Evolutionary conservation across 2,113 vertebrate genomes (phyloP).

Genomic region (Caretta caretta): DNA sequence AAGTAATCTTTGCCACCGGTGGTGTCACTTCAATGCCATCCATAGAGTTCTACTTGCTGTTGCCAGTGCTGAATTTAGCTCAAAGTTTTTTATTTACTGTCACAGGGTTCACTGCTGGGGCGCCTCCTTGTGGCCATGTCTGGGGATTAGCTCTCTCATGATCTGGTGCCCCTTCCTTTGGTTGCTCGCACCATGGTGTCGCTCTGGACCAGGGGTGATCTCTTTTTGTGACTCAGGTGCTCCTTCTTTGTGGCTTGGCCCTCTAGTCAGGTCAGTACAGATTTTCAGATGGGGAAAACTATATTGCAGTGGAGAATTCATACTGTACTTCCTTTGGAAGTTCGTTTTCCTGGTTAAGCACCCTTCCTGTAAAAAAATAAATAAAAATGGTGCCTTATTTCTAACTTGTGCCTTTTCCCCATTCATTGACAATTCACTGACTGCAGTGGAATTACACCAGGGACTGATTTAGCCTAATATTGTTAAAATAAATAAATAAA

Average conservation of each 20-base stretch:
- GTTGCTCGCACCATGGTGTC: background rate
- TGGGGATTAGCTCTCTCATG: background rate
- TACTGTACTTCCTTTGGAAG: background rate
- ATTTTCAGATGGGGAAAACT: background rate
- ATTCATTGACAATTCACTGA: background rate
- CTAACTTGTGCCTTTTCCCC: background rate
- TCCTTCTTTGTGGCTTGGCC: background rate
- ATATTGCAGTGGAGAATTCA: background rate
- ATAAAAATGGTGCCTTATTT: accelerated
- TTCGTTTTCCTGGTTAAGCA: background rate
- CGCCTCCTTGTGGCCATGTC: background rate
- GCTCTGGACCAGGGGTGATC: background rate
- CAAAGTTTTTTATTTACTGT: background rate
- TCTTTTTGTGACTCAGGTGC: background rate
- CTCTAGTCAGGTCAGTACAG: background rate
- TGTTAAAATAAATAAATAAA: background rate
- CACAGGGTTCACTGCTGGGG: background rate
- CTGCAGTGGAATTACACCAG: background rate
- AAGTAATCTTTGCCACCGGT: background rate
- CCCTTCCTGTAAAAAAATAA: background rate
- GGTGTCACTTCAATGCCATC: background rate
- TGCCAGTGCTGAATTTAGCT: background rate
- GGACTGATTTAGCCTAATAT: background rate
- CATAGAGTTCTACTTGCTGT: background rate
- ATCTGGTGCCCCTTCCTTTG: background rate